A percentile compares a stretch with the other conserved stretches of the same genome.
These are phyloP conservation scores for Drosophila nebulosa DNA, from an alignment of 1,140 invertebrate genomes.

Conservation along the genomic window DNA sequence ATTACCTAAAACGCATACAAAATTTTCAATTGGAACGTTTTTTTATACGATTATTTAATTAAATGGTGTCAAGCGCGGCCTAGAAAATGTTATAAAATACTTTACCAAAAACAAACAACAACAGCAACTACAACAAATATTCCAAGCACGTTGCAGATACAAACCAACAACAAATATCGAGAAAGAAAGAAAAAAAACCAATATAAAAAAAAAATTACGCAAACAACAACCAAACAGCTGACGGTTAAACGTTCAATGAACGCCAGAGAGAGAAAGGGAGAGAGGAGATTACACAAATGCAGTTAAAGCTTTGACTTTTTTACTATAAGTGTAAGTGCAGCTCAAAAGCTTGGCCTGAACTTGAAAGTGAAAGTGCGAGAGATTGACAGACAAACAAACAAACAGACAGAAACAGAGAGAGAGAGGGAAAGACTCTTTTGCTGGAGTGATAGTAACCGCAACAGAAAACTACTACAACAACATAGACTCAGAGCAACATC, in stretches of 20 bases:
- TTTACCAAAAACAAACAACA: constrained; percentile 1
- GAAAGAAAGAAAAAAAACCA: not conserved
- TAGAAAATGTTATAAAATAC: constrained; percentile 59
- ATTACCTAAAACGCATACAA: constrained; percentile 48
- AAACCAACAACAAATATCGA: not conserved
- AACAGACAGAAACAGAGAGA: not conserved
- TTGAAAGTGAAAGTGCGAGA: constrained; percentile 73
- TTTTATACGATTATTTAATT: constrained; percentile 44
- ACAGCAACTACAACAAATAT: constrained; percentile 28
- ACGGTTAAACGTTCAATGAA: constrained; percentile 22
- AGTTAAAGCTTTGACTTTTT: constrained; percentile 30
- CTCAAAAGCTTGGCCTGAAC: constrained; percentile 51
- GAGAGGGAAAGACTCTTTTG: constrained; percentile 49
- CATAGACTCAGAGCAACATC: not conserved
- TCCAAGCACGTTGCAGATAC: constrained; percentile 67
- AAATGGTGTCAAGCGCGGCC: constrained; percentile 74
- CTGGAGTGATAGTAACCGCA: constrained; percentile 61
- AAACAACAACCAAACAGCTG: constrained; percentile 62
- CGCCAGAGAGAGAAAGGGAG: constrained; percentile 53
- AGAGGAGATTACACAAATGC: constrained; percentile 51
- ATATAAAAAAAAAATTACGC: constrained; percentile 55
- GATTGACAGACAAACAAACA: constrained; percentile 18
- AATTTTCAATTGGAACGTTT: constrained; percentile 59
- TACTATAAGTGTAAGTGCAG: constrained; percentile 56
- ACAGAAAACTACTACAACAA: constrained; percentile 33